A percentile compares a stretch with the other conserved stretches of the same genome.
Conservation (phyloP, 2,113 vertebrate genomes). For the Shinisaurus crocodilurus region DNA sequence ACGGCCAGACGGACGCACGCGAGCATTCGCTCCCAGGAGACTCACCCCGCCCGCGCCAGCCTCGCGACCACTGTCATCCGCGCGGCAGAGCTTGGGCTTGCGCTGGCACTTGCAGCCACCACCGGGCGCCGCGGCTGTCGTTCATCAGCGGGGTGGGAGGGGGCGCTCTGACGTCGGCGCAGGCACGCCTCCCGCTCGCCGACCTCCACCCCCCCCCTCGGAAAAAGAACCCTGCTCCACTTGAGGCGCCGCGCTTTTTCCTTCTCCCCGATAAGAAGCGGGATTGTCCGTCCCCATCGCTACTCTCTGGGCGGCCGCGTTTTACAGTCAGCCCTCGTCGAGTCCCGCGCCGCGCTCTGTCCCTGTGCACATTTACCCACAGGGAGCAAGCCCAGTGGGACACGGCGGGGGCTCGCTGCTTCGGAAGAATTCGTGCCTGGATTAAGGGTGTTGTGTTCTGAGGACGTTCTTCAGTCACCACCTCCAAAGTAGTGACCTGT, state of each 20-base stretch:
- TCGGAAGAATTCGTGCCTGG: too few relatives aligned
- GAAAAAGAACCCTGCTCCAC: too few relatives aligned
- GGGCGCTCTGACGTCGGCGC: neutral
- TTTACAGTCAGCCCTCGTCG: neutral
- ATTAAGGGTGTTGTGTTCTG: too few relatives aligned
- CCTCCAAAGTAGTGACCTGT: too few relatives aligned
- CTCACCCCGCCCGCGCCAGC: neutral
- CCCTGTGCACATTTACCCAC: too few relatives aligned
- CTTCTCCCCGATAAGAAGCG: neutral
- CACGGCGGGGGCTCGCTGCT: too few relatives aligned
- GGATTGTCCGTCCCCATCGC: accelerated
- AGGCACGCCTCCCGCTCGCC: neutral
- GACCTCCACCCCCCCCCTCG: neutral
- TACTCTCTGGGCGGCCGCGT: neutral
- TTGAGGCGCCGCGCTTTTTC: too few relatives aligned
- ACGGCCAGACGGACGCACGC: too few relatives aligned
- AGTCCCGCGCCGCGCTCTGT: neutral
- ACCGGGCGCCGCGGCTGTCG: neutral
- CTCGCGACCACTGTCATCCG: neutral
- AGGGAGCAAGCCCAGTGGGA: neutral
- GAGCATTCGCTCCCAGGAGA: too few relatives aligned
- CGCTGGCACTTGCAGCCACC: neutral
- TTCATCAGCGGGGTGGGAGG: too few relatives aligned
- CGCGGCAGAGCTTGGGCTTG: too few relatives aligned
- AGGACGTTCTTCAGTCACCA: too few relatives aligned